Base-by-base conservation (phyloP, 2,113 vertebrate species). In the Heterocephalus glaber region DNA sequence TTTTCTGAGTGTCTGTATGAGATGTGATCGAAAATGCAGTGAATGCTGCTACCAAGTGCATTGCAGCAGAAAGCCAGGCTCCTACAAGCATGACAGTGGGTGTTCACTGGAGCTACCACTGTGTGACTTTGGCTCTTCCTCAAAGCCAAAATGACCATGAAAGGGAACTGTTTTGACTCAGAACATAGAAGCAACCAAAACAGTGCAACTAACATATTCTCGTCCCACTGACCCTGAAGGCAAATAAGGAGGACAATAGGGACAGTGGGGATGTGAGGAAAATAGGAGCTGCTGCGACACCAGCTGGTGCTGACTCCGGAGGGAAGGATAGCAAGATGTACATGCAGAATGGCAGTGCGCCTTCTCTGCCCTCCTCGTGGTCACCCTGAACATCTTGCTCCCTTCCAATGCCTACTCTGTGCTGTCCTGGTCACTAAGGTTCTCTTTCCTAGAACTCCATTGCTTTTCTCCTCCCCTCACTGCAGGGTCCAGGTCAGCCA, bases 361-460 rank as follows among this genome's bases (percentile, higher is more conserved):
- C 30, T 19, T 33, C 35, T 56, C 38, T 44, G 65, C 6, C 35
- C 0, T 0, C 10, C 6, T 52, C 26, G n/a, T 47, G 26, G 35
- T n/a, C 38, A 30, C 38, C 24, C 49, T 35, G 22, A 11, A 1
- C 30, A 4, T 52, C 58, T 63, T 9, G 16, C 12, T 58, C 35
- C 54, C 54, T 30, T 77, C 38, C 11, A 7, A 3, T 19, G n/a
- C 56, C 60, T 20, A 33, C 5, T 2, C 52, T 26, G 5, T 1
- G 16, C 8, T 16, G 3, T 35, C 30, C n/a, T 86, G 7, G 52
- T 33, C 35, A 13, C 38, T 58, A 1, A 0, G 0, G 9, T 3
- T 70, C 54, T 70, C 5, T 33, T 4, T 6, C 28, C n/a, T 38
- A 30, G 30, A 60, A 49, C 30, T 6, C 28, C 56, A 22, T 79